Evolutionary conservation across 1,140 invertebrate species (phyloP).

Genomic region (Trachymyrmex cornetzi): DNA sequence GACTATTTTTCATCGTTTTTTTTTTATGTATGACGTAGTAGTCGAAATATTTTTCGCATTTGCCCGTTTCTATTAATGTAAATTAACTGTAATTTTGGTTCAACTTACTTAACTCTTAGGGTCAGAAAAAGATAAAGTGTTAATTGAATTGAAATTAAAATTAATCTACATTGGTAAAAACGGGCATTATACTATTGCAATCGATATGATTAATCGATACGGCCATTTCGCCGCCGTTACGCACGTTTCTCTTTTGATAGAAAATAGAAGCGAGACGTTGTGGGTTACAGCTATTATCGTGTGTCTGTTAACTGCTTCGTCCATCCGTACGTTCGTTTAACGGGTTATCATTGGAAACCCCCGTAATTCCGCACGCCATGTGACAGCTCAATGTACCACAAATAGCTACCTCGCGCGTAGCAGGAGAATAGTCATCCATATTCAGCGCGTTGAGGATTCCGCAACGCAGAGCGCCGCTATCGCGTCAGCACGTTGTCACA

Average conservation of each 20-base stretch:
- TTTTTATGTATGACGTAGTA: neutral
- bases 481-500: conserved; percentile 77
- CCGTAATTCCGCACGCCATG: conserved; percentile 78
- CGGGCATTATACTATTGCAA: neutral
- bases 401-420: conserved; percentile 74
- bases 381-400: conserved; percentile 82
- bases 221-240: neutral
- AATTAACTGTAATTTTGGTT: too few relatives aligned
- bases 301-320: conserved; percentile 56
- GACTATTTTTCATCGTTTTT: neutral
- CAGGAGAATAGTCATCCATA: conserved; percentile 82
- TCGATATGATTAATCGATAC: neutral
- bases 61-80: too few relatives aligned
- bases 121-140: too few relatives aligned
- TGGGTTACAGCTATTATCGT: conserved; percentile 21
- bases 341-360: conserved; percentile 80
- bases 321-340: conserved; percentile 77
- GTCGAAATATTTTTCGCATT: neutral
- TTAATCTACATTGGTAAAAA: too few relatives aligned
- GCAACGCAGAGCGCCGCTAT: conserved; percentile 76
- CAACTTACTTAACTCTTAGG: too few relatives aligned
- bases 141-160: too few relatives aligned
- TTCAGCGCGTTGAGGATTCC: conserved; percentile 79
- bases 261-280: conserved; percentile 28
- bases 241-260: conserved; percentile 22